Evolutionary conservation across 2,888 invertebrate genomes (phyloP).

Genomic region (Lepidochrysops patricia): DNA sequence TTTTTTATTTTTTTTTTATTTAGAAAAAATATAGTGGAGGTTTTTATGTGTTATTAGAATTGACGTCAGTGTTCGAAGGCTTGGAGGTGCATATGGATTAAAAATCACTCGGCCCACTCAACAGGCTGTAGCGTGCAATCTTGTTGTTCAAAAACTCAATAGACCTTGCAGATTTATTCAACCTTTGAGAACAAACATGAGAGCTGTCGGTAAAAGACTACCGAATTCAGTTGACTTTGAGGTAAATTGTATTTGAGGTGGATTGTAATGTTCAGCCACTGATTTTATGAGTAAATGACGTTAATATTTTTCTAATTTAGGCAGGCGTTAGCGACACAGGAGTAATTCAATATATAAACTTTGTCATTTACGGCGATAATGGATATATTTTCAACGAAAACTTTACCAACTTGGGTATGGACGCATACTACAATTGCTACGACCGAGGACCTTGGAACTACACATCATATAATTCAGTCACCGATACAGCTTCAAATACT

Average conservation of each 20-base stretch:
- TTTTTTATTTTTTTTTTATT: background rate
- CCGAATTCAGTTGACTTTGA: conserved; percentile 68
- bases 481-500: conserved; percentile 78
- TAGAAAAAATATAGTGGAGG: too few relatives aligned
- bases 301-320: conserved; percentile 25
- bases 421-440: conserved; percentile 75
- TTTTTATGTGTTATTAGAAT: conserved; percentile 58
- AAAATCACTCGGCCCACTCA: conserved; percentile 78
- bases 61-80: conserved; percentile 67
- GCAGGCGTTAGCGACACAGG: conserved; percentile 76
- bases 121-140: conserved; percentile 76
- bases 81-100: conserved; percentile 76
- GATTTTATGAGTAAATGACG: too few relatives aligned
- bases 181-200: conserved; percentile 77
- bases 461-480: conserved; percentile 59
- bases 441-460: conserved; percentile 57
- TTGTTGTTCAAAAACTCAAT: conserved; percentile 76
- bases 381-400: conserved; percentile 73
- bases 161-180: conserved; percentile 78
- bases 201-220: conserved; percentile 69
- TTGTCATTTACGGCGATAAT: conserved; percentile 67
- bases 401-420: conserved; percentile 35
- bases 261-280: too few relatives aligned
- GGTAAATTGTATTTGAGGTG: conserved; percentile 35
- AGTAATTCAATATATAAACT: conserved; percentile 78